phyloP scores from a whole-genome alignment of 1,140 invertebrate genomes.

The Orchestia grillus region DNA sequence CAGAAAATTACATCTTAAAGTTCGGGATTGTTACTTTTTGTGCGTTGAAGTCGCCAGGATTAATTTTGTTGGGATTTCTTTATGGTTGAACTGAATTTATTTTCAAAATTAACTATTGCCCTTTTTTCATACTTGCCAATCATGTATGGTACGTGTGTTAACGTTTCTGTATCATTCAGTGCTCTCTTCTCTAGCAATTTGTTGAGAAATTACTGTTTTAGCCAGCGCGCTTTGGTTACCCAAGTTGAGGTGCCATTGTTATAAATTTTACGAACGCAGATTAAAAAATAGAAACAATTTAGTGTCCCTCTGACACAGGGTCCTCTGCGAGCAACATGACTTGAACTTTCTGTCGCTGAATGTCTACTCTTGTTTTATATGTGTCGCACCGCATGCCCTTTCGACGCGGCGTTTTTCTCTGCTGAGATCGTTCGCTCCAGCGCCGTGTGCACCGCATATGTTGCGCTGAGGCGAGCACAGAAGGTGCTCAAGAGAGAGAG shows the following conservation, averaged over 20 bases:
- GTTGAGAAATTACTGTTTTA: background rate
- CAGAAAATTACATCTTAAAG: background rate
- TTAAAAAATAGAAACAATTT: background rate
- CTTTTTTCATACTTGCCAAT: background rate
- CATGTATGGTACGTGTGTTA: background rate
- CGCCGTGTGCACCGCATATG: background rate
- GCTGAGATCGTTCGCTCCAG: background rate
- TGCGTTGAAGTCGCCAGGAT: background rate
- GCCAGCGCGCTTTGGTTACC: background rate
- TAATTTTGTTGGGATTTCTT: background rate
- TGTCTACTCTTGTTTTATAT: background rate
- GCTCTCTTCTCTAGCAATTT: background rate
- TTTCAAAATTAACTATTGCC: background rate
- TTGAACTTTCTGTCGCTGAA: background rate
- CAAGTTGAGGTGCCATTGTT: background rate
- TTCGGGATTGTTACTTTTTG: background rate
- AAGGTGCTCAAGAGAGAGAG: background rate
- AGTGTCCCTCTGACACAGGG: background rate
- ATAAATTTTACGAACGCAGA: background rate
- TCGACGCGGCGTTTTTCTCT: background rate
- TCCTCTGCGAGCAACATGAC: no score
- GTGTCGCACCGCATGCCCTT: slow-evolving; percentile 13
- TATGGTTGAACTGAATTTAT: no score
- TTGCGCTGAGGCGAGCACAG: background rate
- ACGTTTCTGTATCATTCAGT: background rate